Percentiles rank a stretch among this genome's conserved stretches.
Evolutionary conservation across 1,140 invertebrate species (phyloP).

Genomic region (Camponotus pennsylvanicus): DNA sequence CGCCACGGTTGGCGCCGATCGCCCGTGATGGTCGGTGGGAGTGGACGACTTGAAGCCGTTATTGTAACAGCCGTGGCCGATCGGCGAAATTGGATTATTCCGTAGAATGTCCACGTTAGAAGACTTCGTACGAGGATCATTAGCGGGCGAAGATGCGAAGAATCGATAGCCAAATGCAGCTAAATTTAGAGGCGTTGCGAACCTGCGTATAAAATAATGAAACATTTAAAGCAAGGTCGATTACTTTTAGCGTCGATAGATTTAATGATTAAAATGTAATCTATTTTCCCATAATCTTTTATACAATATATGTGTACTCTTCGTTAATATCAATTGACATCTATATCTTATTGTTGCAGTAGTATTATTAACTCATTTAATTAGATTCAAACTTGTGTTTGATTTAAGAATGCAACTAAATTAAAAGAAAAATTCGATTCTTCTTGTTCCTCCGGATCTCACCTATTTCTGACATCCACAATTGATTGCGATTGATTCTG

Average conservation of each 20-base stretch:
- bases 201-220: constrained; percentile 73
- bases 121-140: constrained; percentile 71
- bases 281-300: not conserved
- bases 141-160: constrained; percentile 80
- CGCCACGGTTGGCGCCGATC: constrained; percentile 74
- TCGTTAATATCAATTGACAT: too few species aligned
- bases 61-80: constrained; percentile 74
- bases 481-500: constrained; percentile 72
- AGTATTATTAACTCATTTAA: not conserved
- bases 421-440: not conserved
- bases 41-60: constrained; percentile 81
- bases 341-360: not conserved
- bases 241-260: not conserved
- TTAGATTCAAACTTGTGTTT: not conserved
- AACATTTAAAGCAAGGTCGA: not conserved
- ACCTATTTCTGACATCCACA: constrained; percentile 83
- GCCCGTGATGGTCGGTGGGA: constrained; percentile 68
- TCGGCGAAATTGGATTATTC: constrained; percentile 80
- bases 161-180: constrained; percentile 83
- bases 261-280: not conserved
- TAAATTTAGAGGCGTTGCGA: constrained; percentile 79
- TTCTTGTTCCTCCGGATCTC: not conserved
- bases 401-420: not conserved
- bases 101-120: constrained; percentile 69
- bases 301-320: not conserved